These are phyloP conservation scores for Pogonomyrmex californicus DNA, from an alignment of 1,140 invertebrate genomes.

Conservation along the genomic window DNA sequence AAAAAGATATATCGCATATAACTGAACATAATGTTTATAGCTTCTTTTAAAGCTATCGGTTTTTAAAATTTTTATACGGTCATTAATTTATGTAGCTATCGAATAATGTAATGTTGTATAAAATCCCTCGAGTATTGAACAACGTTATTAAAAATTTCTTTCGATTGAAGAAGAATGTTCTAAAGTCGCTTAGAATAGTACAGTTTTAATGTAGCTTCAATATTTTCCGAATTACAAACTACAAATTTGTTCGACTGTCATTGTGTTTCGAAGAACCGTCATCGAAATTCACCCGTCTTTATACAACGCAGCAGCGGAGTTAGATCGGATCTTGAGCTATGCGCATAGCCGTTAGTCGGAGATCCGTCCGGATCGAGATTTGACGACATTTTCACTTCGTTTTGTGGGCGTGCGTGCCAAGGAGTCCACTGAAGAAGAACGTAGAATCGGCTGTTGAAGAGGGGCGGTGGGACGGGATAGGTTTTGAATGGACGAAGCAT, in stretches of 20 bases:
- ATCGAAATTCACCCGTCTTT: slow-evolving; percentile 54
- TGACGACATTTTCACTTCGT: slow-evolving; percentile 83
- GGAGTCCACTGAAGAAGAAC: slow-evolving; percentile 55
- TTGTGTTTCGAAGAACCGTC: slow-evolving; percentile 12
- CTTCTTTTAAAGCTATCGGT: neutral
- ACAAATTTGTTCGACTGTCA: slow-evolving; percentile 22
- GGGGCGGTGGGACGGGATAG: slow-evolving; percentile 56
- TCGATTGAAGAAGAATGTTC: neutral
- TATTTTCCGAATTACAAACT: neutral
- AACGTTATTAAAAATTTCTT: neutral
- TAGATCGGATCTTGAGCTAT: slow-evolving; percentile 19
- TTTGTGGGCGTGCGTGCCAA: slow-evolving; percentile 72
- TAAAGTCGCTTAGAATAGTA: neutral
- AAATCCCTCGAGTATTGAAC: neutral
- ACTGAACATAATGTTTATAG: neutral
- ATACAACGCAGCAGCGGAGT: slow-evolving; percentile 4
- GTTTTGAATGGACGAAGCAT: slow-evolving; percentile 79
- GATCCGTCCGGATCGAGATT: slow-evolving; percentile 68
- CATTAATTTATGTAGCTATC: too few relatives aligned
- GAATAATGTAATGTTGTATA: neutral
- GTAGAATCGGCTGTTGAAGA: slow-evolving; percentile 58
- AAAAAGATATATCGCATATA: neutral
- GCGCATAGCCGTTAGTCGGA: slow-evolving; percentile 29
- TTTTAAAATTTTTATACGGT: neutral
- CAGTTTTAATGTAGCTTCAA: neutral